These are phyloP conservation scores for Drosophila pseudoobscura DNA, from an alignment of 1,140 invertebrate species.

Conservation along the genomic window DNA sequence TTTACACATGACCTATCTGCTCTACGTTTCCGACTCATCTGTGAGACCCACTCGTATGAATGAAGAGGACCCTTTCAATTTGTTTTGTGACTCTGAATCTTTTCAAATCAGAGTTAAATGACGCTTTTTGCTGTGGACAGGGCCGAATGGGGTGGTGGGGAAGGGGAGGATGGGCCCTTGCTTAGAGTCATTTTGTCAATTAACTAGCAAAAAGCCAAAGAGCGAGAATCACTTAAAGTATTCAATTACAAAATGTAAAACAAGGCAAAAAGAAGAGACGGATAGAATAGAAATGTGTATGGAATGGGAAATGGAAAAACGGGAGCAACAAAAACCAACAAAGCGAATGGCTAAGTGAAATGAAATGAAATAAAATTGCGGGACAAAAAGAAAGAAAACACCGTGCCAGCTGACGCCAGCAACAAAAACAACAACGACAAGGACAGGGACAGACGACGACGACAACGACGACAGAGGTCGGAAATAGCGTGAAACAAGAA, in stretches of 20 bases:
- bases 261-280: conserved; percentile 31
- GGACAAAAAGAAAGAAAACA: conserved; percentile 41
- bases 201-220: conserved; percentile 51
- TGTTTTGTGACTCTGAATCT: conserved; percentile 32
- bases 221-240: conserved; percentile 75
- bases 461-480: conserved; percentile 1
- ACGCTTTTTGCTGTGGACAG: conserved; percentile 11
- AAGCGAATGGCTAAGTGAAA: conserved; percentile 47
- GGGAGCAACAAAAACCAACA: conserved; percentile 25
- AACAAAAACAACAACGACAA: not conserved
- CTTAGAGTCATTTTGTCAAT: conserved; percentile 52
- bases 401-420: conserved; percentile 33
- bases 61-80: conserved; percentile 9
- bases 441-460: conserved; percentile 8
- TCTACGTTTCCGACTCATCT: conserved; percentile 3
- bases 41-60: not conserved
- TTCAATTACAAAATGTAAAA: conserved; percentile 74
- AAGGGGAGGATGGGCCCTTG: conserved; percentile 4
- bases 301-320: not conserved
- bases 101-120: conserved; percentile 22
- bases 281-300: not conserved
- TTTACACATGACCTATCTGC: conserved; percentile 25
- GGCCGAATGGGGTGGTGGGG: conserved; percentile 20
- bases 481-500: conserved; percentile 46
- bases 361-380: conserved; percentile 69